Evolutionary conservation across 1,140 invertebrate species (phyloP).

Genomic region (Hycleus cichorii): DNA sequence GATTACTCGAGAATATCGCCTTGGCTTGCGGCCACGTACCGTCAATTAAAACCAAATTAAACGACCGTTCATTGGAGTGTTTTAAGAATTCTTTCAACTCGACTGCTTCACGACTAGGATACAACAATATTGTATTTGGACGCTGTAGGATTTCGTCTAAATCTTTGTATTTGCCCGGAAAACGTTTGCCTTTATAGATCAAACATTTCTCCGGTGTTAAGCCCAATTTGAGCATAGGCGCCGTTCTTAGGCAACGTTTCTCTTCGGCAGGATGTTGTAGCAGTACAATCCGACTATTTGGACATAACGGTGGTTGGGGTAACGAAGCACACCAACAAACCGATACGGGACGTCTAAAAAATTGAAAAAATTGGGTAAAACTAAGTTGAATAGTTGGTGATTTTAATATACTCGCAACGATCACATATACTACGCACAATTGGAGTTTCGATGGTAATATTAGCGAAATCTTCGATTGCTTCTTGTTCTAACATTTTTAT

Average conservation of each 20-base stretch:
- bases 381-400: too few species aligned
- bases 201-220: conserved; percentile 66
- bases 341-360: conserved; percentile 66
- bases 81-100: conserved; percentile 46
- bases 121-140: conserved; percentile 69
- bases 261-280: conserved; percentile 92
- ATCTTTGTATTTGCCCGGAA: conserved; percentile 63
- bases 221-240: conserved; percentile 75
- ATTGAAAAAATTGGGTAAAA: too few species aligned
- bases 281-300: conserved; percentile 66
- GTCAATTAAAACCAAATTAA: conserved; percentile 83
- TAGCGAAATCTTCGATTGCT: too few species aligned
- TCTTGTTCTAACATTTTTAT: too few species aligned
- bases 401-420: too few species aligned
- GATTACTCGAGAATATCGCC: conserved; percentile 69
- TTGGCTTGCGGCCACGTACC: conserved; percentile 93
- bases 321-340: conserved; percentile 87
- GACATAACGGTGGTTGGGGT: conserved; percentile 57
- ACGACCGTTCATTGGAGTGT: conserved; percentile 35
- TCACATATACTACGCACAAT: too few species aligned
- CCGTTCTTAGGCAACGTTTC: conserved; percentile 78
- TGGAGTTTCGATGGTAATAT: too few species aligned
- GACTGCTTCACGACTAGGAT: conserved; percentile 70
- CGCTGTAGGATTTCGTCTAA: conserved; percentile 59
- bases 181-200: conserved; percentile 76